Evolutionary conservation across 1,140 invertebrate species (phyloP), one percentile per base, ranked within the genome.

Genomic region (Sipha flava): DNA sequence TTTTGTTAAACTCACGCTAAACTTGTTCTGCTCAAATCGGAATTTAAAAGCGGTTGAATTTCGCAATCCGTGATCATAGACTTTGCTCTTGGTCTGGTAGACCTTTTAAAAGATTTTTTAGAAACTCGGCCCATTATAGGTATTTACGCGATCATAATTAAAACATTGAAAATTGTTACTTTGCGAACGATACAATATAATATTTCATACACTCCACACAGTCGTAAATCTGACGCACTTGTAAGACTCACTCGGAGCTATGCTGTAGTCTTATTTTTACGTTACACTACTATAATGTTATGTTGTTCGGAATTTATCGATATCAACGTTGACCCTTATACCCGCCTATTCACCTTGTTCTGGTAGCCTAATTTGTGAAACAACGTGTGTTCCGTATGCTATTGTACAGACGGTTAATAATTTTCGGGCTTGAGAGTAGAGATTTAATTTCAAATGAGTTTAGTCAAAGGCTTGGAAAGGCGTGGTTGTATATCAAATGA

Each of bases 21-120:
- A 40, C 54, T 81, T 4, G 79, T 64, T 59, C 72, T 75, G 64
- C 81, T 81, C 26, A 73, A 40, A 47, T 81, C 80, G 16, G 80
- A 64, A 21, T 73, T 79, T 47, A 81, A 80, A 12, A 81, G 52
- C 16, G 80, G 81, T 45, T 79, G 72, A 3, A 43, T 26, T 77
- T 77, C 73, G 18, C 31, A 57, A 40, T 81, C 80, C 21, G 52
- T 49, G 18, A 73, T 31, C 37, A 52, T 43, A 14, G 57, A 43
- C 52, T 49, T 64, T n/a, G 57, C 54, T 14, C 72, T 40, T 6
- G 80, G 64, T 64, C 57, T 72, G 80, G 62, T 72, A n/a, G 68
- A 43, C 45, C 45, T 57, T 54, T 62, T 73, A 23, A 37, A 31
- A 37, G 29, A 29, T 54, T 37, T 47, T 7, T 29, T 47, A 31